Evolutionary conservation across 1,140 invertebrate genomes (phyloP).

Genomic region (Odontomachus brunneus): DNA sequence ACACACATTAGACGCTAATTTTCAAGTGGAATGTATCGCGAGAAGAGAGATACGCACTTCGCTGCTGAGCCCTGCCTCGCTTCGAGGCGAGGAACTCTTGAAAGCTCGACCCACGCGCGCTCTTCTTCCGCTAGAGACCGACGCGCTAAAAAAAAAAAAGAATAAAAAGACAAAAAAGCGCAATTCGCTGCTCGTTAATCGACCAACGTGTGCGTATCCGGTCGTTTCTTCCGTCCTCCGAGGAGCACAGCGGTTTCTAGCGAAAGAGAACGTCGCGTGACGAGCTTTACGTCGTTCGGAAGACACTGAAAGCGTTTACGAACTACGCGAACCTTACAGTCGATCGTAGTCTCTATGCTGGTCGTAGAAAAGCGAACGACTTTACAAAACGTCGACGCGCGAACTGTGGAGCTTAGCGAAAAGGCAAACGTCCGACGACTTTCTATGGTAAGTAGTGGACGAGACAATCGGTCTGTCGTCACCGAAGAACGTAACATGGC

Average conservation of each 20-base stretch:
- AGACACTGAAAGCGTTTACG: constrained; percentile 66
- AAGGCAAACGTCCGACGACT: constrained; percentile 17
- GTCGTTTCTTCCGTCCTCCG: not conserved
- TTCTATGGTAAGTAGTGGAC: constrained; percentile 32
- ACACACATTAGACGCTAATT: constrained; percentile 56
- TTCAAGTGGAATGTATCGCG: constrained; percentile 74
- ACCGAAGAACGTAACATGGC: not conserved
- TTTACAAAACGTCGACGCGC: constrained; percentile 48
- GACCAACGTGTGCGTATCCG: constrained; percentile 2
- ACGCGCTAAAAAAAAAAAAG: constrained; percentile 19
- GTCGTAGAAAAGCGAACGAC: constrained; percentile 63
- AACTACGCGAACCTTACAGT: constrained; percentile 59
- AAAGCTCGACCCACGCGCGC: not conserved
- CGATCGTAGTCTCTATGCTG: constrained; percentile 57
- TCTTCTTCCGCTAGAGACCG: constrained; percentile 18
- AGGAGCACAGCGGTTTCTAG: constrained; percentile 9
- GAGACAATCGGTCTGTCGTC: constrained; percentile 14
- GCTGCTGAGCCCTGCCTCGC: not conserved
- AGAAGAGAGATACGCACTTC: constrained; percentile 25
- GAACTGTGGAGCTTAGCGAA: constrained; percentile 31
- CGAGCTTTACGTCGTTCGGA: constrained; percentile 36
- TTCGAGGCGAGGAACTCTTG: not conserved
- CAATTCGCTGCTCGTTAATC: constrained; percentile 12
- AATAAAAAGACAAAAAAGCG: too few relatives aligned
- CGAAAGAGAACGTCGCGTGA: constrained; percentile 8